Evolutionary conservation across 2,888 invertebrate species (phyloP).

Genomic region (Sphaerophoria rueppellii): DNA sequence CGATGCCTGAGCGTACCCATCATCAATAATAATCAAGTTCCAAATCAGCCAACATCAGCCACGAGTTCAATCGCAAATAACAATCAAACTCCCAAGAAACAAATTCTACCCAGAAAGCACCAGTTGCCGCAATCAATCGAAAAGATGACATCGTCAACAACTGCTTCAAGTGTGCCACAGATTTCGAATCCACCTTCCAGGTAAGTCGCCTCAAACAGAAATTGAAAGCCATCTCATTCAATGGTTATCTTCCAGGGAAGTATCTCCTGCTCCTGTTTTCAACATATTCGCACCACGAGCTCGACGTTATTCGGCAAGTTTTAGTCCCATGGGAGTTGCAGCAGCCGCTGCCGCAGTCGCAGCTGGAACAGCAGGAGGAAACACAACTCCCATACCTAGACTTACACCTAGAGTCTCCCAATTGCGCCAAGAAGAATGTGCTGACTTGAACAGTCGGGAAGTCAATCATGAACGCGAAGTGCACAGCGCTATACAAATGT

Average conservation of each 20-base stretch:
- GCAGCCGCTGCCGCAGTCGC: constrained; percentile 79
- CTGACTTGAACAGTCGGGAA: constrained; percentile 92
- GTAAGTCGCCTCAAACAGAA: constrained; percentile 81
- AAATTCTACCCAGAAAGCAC: constrained; percentile 55
- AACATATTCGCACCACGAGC: constrained; percentile 88
- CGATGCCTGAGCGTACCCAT: constrained; percentile 97
- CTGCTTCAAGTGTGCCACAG: constrained; percentile 80
- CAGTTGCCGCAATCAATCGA: constrained; percentile 65
- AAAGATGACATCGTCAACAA: constrained; percentile 85
- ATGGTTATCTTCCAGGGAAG: constrained; percentile 84
- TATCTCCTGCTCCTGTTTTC: constrained; percentile 88
- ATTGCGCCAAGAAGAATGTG: constrained; percentile 93
- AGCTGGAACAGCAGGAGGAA: constrained; percentile 80
- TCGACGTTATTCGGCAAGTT: constrained; percentile 94
- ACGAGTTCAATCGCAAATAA: constrained; percentile 56
- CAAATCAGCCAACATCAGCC: constrained; percentile 79
- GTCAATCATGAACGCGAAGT: constrained; percentile 95
- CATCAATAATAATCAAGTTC: constrained; percentile 91
- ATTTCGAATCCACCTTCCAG: constrained; percentile 85
- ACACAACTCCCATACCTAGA: constrained; percentile 84
- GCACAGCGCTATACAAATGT: constrained; percentile 95
- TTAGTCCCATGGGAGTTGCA: constrained; percentile 85
- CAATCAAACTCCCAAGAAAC: constrained; percentile 57
- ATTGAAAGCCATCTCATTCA: background rate
- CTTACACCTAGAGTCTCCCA: constrained; percentile 93